These are phyloP conservation scores for Passer domesticus DNA, from an alignment of 2,113 vertebrate species.

Conservation along the genomic window DNA sequence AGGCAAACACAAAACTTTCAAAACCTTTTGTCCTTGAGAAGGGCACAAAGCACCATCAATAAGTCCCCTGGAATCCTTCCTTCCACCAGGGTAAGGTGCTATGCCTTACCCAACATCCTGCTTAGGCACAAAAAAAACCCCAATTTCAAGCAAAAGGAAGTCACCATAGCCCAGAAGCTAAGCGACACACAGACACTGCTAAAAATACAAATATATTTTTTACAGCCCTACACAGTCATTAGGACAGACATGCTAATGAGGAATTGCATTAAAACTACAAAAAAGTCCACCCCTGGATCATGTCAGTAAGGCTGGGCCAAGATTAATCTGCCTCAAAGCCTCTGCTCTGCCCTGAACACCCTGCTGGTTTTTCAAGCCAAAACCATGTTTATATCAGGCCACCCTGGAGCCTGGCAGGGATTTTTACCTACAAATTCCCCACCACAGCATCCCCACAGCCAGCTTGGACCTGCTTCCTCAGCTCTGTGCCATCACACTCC, in stretches of 20 bases:
- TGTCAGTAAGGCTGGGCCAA: background rate
- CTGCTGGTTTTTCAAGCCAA: background rate
- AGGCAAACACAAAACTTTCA: background rate
- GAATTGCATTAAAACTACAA: background rate
- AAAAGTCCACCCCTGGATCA: background rate
- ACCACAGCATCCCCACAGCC: background rate
- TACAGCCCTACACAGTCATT: background rate
- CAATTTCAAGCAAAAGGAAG: background rate
- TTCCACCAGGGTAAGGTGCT: background rate
- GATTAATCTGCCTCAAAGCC: background rate
- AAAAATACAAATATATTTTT: background rate
- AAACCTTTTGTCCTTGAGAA: background rate
- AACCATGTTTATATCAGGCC: background rate
- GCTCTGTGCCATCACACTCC: background rate
- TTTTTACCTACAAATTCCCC: background rate
- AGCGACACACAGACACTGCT: background rate
- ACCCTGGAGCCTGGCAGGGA: background rate
- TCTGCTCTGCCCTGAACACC: background rate
- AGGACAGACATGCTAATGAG: background rate
- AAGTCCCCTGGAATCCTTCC: background rate
- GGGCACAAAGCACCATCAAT: background rate
- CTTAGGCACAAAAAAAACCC: background rate
- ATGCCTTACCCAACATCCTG: background rate
- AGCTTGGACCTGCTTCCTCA: background rate
- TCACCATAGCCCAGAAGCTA: background rate